Percentiles rank a stretch among this genome's conserved stretches.
Evolutionary conservation across 2,888 invertebrate genomes (phyloP).

Genomic region (Macaria liturata): DNA sequence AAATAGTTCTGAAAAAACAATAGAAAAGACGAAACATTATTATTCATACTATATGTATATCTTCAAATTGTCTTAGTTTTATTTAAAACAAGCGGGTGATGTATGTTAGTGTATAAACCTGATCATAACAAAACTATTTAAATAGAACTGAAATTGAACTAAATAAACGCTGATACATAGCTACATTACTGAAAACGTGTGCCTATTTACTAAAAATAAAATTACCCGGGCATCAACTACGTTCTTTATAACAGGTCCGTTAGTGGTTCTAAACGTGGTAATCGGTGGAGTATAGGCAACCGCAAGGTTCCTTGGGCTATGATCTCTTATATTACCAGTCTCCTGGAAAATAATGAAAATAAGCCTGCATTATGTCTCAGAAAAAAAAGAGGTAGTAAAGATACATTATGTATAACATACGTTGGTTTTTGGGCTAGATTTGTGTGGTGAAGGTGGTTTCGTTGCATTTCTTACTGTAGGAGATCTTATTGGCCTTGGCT

Average conservation of each 20-base stretch:
- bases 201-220: too few relatives aligned
- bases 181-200: too few relatives aligned
- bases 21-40: not conserved
- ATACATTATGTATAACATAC: constrained; percentile 27
- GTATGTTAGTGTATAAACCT: too few relatives aligned
- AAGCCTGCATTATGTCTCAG: too few relatives aligned
- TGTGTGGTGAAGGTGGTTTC: constrained; percentile 27
- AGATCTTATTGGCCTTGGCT: constrained; percentile 48
- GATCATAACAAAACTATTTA: too few relatives aligned
- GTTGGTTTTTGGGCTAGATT: constrained; percentile 36
- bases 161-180: too few relatives aligned
- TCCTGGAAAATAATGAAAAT: constrained; percentile 40
- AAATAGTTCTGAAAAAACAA: constrained; percentile 51
- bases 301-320: constrained; percentile 35
- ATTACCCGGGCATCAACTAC: constrained; percentile 64
- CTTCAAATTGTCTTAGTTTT: too few relatives aligned
- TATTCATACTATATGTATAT: too few relatives aligned
- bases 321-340: constrained; percentile 1
- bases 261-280: constrained; percentile 57
- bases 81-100: too few relatives aligned
- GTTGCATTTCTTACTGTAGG: constrained; percentile 34
- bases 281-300: constrained; percentile 29
- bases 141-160: too few relatives aligned
- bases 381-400: not conserved
- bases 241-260: constrained; percentile 59